A percentile compares a stretch with the other conserved stretches of the same genome.
These are phyloP conservation scores for Nymphalis urticae DNA, from an alignment of 2,888 invertebrate genomes.

Conservation along the genomic window DNA sequence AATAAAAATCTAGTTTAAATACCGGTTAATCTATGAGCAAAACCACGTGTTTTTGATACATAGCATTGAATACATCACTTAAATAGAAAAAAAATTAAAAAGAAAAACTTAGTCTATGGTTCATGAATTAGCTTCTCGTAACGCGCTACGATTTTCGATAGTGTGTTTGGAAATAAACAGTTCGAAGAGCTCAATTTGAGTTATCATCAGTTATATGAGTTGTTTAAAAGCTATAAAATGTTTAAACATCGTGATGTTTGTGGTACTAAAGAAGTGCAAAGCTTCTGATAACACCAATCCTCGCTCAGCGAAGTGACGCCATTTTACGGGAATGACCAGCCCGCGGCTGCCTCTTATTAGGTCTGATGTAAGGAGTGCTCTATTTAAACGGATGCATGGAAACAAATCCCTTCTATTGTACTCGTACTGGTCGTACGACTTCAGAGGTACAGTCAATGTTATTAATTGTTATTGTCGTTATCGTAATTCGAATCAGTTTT, in stretches of 20 bases:
- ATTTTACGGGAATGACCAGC: conserved; percentile 83
- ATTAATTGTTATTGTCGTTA: conserved; percentile 57
- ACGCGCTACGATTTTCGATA: conserved; percentile 70
- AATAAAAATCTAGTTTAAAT: neutral
- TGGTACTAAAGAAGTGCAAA: conserved; percentile 57
- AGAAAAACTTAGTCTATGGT: conserved; percentile 65
- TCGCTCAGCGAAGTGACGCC: conserved; percentile 80
- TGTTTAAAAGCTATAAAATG: conserved; percentile 60
- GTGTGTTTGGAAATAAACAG: conserved; percentile 80
- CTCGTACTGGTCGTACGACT: conserved; percentile 80
- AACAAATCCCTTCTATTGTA: conserved; percentile 75
- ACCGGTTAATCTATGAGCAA: conserved; percentile 51
- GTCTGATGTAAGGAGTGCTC: conserved; percentile 77
- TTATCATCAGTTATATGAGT: conserved; percentile 54
- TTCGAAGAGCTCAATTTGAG: conserved; percentile 55
- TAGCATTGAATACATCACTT: conserved; percentile 34
- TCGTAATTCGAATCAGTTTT: conserved; percentile 66
- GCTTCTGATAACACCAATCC: conserved; percentile 75
- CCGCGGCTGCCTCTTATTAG: conserved; percentile 78
- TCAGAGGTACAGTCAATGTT: conserved; percentile 67
- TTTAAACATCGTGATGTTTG: conserved; percentile 56
- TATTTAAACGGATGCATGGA: conserved; percentile 77
- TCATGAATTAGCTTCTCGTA: conserved; percentile 77
- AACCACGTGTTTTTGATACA: conserved; percentile 57
- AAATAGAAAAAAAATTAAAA: conserved; percentile 54